Evolutionary conservation across 1,140 invertebrate species (phyloP), one percentile per base, ranked within the genome.

Genomic region (Drosophila busckii): DNA sequence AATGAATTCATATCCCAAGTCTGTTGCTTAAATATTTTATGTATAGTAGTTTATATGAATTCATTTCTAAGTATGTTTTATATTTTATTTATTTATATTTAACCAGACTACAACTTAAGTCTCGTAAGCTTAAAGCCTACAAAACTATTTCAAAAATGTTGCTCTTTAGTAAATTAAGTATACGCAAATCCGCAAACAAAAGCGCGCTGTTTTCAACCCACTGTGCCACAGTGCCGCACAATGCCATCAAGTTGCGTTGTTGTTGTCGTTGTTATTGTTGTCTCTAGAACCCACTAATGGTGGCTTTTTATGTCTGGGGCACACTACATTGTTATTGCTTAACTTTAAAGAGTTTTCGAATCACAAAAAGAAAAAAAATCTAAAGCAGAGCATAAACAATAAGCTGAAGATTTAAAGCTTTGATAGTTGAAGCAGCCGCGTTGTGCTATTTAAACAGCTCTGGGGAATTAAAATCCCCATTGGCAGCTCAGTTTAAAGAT

Each of bases 301-400:
- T 54, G 53, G 26, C 38, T 67, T 52, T 78, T 52, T 53, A 49
- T 67, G 70, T 55, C 42, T 45, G 45, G 34, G 35, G 20, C 19
- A 29, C 37, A 61, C 38, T 40, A 63, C 73, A 76, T 78, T 76
- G 62, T 78, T 70, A 42, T 59, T 60, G 67, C 52, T 48, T 29
- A 45, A 70, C 50, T 60, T 76, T 76, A 75, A 65, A 65, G 45
- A 60, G 60, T 70, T 76, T 55, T 54, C 44, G 25, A 40, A 55
- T 53, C 54, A 66, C 37, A 19, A 61, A 13, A 17, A 19, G 12
- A 12, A 9, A 10, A 10, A 20, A 23, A 22, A 44, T 37, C 35
- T 9, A 15, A 17, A 16, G 23, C 34, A 16, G n/a, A n/a, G n/a
- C n/a, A 29, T 7, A 10, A 2, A 13, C 10, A 31, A 15, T 6